phyloP scores from a whole-genome alignment of 2,797 vertebrate species.

The Anas flavirostris region DNA sequence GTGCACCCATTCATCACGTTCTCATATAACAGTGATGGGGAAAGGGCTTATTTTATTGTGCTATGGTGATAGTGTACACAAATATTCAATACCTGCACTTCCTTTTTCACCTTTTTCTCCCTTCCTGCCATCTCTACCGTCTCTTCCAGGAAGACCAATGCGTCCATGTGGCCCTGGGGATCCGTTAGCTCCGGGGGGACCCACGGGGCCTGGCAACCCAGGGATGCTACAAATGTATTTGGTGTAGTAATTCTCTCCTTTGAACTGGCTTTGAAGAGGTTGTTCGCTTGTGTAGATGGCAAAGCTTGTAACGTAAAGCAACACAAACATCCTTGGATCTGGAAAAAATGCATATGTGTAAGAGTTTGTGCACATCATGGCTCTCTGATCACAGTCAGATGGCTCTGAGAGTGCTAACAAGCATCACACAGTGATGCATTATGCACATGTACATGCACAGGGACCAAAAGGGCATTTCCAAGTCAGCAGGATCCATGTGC shows the following conservation, averaged over 20 bases:
- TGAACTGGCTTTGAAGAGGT: slow-evolving; percentile 81
- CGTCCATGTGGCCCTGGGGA: slow-evolving; percentile 87
- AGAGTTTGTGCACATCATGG: background rate
- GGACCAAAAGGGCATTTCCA: background rate
- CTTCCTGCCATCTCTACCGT: slow-evolving; percentile 95
- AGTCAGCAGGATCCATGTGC: background rate
- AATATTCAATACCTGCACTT: slow-evolving; percentile 85
- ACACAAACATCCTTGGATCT: slow-evolving; percentile 89
- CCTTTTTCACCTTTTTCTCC: slow-evolving; percentile 96
- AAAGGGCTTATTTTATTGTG: background rate
- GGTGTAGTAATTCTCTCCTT: slow-evolving; percentile 83
- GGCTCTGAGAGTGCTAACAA: background rate
- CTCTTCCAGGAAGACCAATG: slow-evolving; percentile 94
- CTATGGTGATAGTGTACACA: slow-evolving; percentile 5
- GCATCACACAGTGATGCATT: background rate
- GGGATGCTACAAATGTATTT: slow-evolving; percentile 93
- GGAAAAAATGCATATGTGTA: slow-evolving; percentile 31
- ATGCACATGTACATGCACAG: background rate
- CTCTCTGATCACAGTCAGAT: background rate
- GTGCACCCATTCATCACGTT: background rate
- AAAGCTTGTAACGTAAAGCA: slow-evolving; percentile 87
- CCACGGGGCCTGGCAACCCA: slow-evolving; percentile 87
- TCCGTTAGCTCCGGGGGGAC: slow-evolving; percentile 85
- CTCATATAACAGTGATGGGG: background rate
- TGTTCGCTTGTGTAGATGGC: slow-evolving; percentile 88